Evolutionary conservation across 2,113 vertebrate genomes (phyloP).

Genomic region (Osmerus eperlanus): DNA sequence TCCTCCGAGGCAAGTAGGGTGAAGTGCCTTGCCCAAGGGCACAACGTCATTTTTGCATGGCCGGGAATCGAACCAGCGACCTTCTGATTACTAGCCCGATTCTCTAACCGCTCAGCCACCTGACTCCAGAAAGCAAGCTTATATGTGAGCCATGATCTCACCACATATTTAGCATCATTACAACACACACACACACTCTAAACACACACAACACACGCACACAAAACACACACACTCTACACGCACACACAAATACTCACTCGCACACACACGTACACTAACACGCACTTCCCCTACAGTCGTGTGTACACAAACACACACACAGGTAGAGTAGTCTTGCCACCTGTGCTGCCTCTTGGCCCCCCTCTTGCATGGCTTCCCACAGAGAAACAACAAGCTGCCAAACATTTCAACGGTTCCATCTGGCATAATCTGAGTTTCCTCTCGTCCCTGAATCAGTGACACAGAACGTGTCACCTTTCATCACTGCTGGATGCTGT

Average conservation of each 20-base stretch:
- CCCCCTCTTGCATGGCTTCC: neutral
- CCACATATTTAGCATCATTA: neutral
- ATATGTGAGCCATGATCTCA: neutral
- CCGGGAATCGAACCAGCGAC: no score
- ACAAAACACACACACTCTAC: no score
- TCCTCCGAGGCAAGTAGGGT: no score
- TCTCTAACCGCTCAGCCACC: no score
- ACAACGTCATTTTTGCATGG: no score
- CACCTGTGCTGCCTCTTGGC: neutral
- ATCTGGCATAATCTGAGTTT: neutral
- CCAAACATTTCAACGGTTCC: neutral
- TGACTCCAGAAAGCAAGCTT: neutral
- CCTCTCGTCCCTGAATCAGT: neutral
- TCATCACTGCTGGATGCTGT: no score
- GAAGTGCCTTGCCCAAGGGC: no score
- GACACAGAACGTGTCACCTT: no score
- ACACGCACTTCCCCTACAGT: no score
- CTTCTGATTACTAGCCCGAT: no score
- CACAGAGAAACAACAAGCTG: neutral
- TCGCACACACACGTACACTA: no score
- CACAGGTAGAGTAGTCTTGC: neutral
- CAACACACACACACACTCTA: neutral
- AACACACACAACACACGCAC: neutral
- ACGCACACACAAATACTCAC: neutral
- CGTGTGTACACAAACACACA: no score